phyloP scores from a whole-genome alignment of 2,113 vertebrate genomes.

The Leucopsar rothschildi region DNA sequence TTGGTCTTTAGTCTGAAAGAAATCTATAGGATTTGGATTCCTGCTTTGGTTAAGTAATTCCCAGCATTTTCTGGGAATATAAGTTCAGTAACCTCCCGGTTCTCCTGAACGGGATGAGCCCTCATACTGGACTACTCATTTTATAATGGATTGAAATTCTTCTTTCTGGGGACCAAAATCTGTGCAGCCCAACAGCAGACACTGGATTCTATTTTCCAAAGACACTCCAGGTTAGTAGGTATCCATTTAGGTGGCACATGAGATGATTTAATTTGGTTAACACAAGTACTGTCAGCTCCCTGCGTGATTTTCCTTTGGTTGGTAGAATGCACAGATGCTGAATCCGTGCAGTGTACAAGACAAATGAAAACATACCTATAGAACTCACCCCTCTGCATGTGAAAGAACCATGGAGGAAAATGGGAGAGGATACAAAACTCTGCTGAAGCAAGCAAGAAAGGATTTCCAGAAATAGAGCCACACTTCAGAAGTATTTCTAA shows the following conservation, averaged over 20 bases:
- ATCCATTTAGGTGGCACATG: background rate
- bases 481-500: slow-evolving; percentile 7
- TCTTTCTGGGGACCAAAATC: background rate
- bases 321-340: background rate
- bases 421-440: background rate
- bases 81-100: background rate
- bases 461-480: slow-evolving; percentile 16
- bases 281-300: background rate
- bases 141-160: background rate
- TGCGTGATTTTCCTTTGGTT: background rate
- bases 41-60: background rate
- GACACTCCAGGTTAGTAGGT: background rate
- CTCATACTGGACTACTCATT: background rate
- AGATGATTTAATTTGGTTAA: background rate
- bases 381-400: background rate
- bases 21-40: background rate
- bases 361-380: background rate
- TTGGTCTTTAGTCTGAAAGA: background rate
- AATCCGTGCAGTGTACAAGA: background rate
- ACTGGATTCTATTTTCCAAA: background rate
- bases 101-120: background rate
- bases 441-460: background rate
- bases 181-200: background rate
- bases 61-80: background rate
- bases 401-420: background rate